Percentiles rank a stretch among this genome's conserved stretches.
Conservation (phyloP, 2,888 invertebrate genomes). For the Drosophila imparisetae region DNA sequence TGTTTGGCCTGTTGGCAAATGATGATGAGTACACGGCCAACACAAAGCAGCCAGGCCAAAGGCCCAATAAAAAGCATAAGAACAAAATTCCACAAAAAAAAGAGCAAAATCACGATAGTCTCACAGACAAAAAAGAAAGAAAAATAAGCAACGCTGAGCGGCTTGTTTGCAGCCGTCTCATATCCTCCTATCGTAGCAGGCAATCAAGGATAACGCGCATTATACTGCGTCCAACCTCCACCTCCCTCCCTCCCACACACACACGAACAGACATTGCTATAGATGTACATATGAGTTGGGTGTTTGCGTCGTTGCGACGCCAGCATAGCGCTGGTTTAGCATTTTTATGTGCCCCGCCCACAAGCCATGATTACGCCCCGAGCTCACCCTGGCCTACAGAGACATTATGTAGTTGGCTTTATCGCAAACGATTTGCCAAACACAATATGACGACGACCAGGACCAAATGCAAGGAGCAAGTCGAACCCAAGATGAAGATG, state of each 20-base stretch:
- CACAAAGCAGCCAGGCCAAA: conserved; percentile 53
- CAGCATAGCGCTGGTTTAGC: conserved; percentile 74
- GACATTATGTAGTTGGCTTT: conserved; percentile 80
- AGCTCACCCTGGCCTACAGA: conserved; percentile 55
- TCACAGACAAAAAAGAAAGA: conserved; percentile 21
- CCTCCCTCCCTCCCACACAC: background rate
- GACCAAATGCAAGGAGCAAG: conserved; percentile 18
- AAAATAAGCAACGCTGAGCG: conserved; percentile 40
- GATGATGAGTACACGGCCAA: conserved; percentile 47
- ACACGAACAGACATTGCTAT: background rate
- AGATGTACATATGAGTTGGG: conserved; percentile 26
- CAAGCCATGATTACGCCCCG: conserved; percentile 18
- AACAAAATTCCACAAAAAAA: conserved; percentile 23
- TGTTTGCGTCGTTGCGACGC: conserved; percentile 63
- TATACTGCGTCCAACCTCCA: conserved; percentile 48
- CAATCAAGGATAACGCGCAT: conserved; percentile 77
- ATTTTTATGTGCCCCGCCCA: conserved; percentile 65
- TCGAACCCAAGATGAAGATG: conserved; percentile 34
- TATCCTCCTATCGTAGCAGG: conserved; percentile 68
- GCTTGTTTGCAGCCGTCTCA: conserved; percentile 66
- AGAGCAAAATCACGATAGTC: conserved; percentile 57
- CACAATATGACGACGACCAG: conserved; percentile 72
- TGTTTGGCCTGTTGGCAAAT: conserved; percentile 51
- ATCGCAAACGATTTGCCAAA: conserved; percentile 80
- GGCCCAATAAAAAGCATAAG: conserved; percentile 41